phyloP scores from a whole-genome alignment of 2,888 invertebrate species.

The Apoda limacodes region DNA sequence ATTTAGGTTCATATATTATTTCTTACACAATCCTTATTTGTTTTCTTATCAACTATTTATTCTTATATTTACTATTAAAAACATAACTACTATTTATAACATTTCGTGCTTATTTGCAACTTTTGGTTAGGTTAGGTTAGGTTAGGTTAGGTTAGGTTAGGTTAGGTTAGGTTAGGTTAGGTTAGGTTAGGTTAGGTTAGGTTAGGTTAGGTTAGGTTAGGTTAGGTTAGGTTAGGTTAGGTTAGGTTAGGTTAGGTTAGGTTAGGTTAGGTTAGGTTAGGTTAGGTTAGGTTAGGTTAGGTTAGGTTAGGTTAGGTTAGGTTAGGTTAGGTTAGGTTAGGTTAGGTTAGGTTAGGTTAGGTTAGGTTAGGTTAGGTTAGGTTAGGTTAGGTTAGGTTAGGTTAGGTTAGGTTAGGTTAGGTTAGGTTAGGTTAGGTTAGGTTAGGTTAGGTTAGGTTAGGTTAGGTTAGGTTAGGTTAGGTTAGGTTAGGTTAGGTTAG shows the following conservation, averaged over 20 bases:
- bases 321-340: constrained; percentile 2
- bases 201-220: constrained; percentile 2
- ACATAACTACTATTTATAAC: no score
- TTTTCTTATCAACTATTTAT: no score
- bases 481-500: constrained; percentile 2
- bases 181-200: constrained; percentile 2
- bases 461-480: constrained; percentile 2
- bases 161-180: constrained; percentile 2
- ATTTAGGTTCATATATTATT: no score
- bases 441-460: constrained; percentile 2
- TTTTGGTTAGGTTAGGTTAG: constrained; percentile 1
- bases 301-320: constrained; percentile 2
- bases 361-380: constrained; percentile 2
- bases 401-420: constrained; percentile 2
- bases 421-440: constrained; percentile 2
- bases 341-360: constrained; percentile 2
- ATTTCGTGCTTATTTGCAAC: no score
- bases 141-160: constrained; percentile 2
- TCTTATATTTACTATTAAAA: no score
- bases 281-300: constrained; percentile 2
- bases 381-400: constrained; percentile 2
- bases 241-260: constrained; percentile 2
- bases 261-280: constrained; percentile 2
- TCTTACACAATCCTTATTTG: no score
- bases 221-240: constrained; percentile 2